Base-by-base conservation (phyloP, 1,140 invertebrate genomes). In the Megalonaias nervosa region DNA sequence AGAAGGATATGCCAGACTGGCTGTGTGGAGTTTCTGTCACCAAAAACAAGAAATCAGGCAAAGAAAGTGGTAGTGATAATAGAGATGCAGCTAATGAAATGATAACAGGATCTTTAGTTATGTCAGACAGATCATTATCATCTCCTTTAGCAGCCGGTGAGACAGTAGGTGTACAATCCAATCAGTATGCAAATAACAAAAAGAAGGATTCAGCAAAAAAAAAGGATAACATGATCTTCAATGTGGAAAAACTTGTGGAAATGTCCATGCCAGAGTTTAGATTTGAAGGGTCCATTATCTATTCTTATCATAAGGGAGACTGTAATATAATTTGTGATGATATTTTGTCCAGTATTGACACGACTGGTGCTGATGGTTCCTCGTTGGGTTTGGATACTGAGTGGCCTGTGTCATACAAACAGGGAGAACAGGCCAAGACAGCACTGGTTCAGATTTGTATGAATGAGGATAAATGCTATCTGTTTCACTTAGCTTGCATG, bases 401-500 rank as follows among this genome's bases (percentile, higher is more conserved):
- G 58, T 84, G 83, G 83, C 81, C 83, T 23, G 83, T 84, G 11
- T 74, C 79, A 4, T 84, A 84, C 70, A 23, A 68, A 56, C 61
- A 62, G n/a, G 83, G 83, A 26, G 78, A 75, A 68, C 77, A 82
- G 70, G 79, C 69, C 13, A 82, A 76, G 69, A 84, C 83, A 1
- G 79, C 83, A 14, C 26, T 81, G n/a, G 60, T 85, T 55, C 82
- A 83, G 76, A 19, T 83, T 17, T 83, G 80, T 75, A 67, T 72
- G 11, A 31, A 67, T 48, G 26, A 58, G 13, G 59, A 75, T 31
- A 71, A 67, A n/a, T 83, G 82, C 60, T 85, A 80, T 59, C 26
- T 85, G 13, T 85, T 85, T 26, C 82, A 83, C 66, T 16, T 85
- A 13, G 82, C 81, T 23, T 78, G 76, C 73, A 85, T 85, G 71